Base-by-base conservation (phyloP, 2,888 invertebrate species). In the Synergus japonicus region DNA sequence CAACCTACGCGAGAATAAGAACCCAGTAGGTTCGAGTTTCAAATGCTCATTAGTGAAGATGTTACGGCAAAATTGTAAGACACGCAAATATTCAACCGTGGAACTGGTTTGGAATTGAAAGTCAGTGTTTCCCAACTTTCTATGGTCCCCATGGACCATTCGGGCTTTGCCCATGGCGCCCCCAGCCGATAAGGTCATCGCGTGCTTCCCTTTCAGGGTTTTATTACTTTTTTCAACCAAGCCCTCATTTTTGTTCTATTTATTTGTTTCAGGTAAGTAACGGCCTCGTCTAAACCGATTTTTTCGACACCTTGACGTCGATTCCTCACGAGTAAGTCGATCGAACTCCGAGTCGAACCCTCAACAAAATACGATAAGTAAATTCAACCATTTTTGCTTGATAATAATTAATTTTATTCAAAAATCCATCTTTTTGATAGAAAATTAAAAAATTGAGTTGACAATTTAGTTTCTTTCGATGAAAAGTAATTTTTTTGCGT, bases 31-130 rank as follows among this genome's bases (percentile, higher is more conserved):
- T 44, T 81, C 82, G 79, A 81, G 78, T 77, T 82, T 81, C 83
- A 81, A 83, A 82, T 83, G 82, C 81, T 86, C 81, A 84, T 86
- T 85, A 85, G 85, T 81, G 82, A 85, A 85, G 85, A 86, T 79
- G 84, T 85, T 85, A 82, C 80, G 80, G 77, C 78, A 82, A 81
- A 83, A 83, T 85, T 69, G 78, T 84, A 83, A 83, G 82, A 78
- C 66, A 65, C 78, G 76, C 46, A 46, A 73, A 82, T 49, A 77
- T 54, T 49, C 78, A 66, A 79, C 79, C 65, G 65, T 69, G 80
- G 60, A 86, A 86, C 84, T 81, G 82, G 82, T 85, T 85, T 81
- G 49, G 60, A 54, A 76, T 66, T 78, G 77, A 80, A 78, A 65
- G 49, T 81, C 84, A 81, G 80, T 65, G 82, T 78, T 82, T 81